Percentiles rank a stretch among this genome's conserved stretches.
Evolutionary conservation across 2,113 vertebrate genomes (phyloP).

Genomic region (Chunga burmeisteri): DNA sequence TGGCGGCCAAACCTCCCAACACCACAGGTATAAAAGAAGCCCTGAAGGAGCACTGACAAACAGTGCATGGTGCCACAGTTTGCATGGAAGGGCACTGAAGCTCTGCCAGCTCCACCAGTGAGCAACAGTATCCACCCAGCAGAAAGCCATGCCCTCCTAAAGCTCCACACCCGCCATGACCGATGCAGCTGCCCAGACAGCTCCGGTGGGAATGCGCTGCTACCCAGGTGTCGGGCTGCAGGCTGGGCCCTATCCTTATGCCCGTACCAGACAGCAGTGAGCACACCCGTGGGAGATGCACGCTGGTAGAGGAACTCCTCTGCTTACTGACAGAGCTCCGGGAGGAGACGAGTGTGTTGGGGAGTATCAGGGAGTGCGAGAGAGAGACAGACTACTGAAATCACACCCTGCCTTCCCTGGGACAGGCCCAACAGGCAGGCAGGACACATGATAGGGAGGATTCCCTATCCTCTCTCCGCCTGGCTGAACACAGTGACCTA

Average conservation of each 20-base stretch:
- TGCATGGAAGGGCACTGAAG: neutral
- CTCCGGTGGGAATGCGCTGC: neutral
- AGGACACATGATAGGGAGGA: too few relatives aligned
- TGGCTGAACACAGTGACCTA: too few relatives aligned
- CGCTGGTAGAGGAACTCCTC: neutral
- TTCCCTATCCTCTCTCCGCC: too few relatives aligned
- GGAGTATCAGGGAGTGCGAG: neutral
- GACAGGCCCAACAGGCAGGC: too few relatives aligned
- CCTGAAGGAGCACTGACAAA: neutral
- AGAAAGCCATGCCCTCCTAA: neutral
- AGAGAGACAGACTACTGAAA: neutral
- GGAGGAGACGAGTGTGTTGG: too few relatives aligned
- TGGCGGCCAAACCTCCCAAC: too few relatives aligned
- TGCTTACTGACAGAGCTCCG: neutral
- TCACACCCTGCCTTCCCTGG: too few relatives aligned
- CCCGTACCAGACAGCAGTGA: neutral
- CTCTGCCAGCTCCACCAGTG: neutral
- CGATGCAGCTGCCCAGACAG: neutral
- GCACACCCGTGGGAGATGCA: too few relatives aligned
- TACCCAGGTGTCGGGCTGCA: neutral
- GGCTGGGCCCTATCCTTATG: neutral
- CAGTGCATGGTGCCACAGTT: neutral
- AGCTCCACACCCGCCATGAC: neutral
- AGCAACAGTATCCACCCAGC: neutral
- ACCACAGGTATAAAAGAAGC: neutral